phyloP scores from a whole-genome alignment of 2,888 invertebrate species.

The Macrophya alboannulata region DNA sequence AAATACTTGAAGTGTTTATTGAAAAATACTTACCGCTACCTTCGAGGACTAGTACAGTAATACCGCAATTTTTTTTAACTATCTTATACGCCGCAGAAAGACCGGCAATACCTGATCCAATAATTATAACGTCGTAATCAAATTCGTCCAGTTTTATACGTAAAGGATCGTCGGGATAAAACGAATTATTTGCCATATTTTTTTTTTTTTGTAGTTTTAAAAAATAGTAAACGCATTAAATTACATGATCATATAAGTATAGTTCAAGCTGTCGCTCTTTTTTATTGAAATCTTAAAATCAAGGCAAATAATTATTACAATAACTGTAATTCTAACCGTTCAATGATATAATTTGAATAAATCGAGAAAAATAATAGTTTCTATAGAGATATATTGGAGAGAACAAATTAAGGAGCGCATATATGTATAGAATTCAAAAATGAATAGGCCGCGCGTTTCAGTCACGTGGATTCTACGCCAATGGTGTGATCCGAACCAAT shows the following conservation, averaged over 20 bases:
- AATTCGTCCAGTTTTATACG: conserved; percentile 58
- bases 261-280: background rate
- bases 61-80: conserved; percentile 65
- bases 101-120: conserved; percentile 72
- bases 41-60: conserved; percentile 70
- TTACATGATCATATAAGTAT: background rate
- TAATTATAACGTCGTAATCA: conserved; percentile 70
- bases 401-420: background rate
- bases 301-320: background rate
- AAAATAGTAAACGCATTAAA: background rate
- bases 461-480: conserved; percentile 8
- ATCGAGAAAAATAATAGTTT: background rate
- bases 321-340: background rate
- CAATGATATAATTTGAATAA: background rate
- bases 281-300: background rate
- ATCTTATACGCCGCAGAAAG: conserved; percentile 70
- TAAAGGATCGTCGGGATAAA: conserved; percentile 12
- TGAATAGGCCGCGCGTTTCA: background rate
- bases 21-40: conserved; percentile 65
- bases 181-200: background rate
- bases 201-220: background rate
- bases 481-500: background rate
- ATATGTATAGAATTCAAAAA: background rate
- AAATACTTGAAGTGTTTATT: background rate
- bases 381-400: background rate